Evolutionary conservation across 2,888 invertebrate genomes (phyloP), one percentile per base, ranked within the genome.

Genomic region (Subacronicta megacephala): DNA sequence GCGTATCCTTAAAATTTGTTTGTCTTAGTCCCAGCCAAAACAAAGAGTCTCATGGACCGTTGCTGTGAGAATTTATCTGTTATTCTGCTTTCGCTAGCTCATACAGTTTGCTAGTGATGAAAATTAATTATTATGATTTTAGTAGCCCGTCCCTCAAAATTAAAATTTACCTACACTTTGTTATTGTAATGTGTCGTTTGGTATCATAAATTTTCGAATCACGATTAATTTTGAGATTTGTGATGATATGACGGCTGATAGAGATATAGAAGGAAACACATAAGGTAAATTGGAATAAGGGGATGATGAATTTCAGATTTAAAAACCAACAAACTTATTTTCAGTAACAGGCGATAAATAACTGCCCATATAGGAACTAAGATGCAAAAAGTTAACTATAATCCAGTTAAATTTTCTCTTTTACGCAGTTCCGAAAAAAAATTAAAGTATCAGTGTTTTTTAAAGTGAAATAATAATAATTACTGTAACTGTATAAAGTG

Each of bases 1-100:
- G 72, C 66, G 64, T 75, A 77, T 82, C 78, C 82, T 82, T 78
- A 77, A 83, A 83, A 83, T 82, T 82, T 87, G 86, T 90, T 90
- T 89, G 78, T 78, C 69, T 82, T 81, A 82, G 78, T 78, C 81
- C 81, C 80, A 79, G 78, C 63, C 78, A 84, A 85, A 89, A 88
- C 88, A 83, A 79, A 70, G 72, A 61, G 15, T 41, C 70, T 63
- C 63, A 47, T 44, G 70, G 62, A 65, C 68, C 70, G 75, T 46
- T 69, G 76, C 75, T 79, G 79, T 83, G 82, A 82, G 83, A 84
- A 81, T 81, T 75, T 72, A 74, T 74, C 78, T 81, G 75, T 83
- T 83, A 75, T 81, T 84, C 72, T 84, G 77, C 84, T 80, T 77
- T 77, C 64, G 82, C 36, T 70, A 51, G 55, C 46, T 42, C 41